A percentile compares a stretch with the other conserved stretches of the same genome.
These are phyloP conservation scores for Antrozous pallidus DNA, from an alignment of 2,797 vertebrate genomes.

Conservation along the genomic window DNA sequence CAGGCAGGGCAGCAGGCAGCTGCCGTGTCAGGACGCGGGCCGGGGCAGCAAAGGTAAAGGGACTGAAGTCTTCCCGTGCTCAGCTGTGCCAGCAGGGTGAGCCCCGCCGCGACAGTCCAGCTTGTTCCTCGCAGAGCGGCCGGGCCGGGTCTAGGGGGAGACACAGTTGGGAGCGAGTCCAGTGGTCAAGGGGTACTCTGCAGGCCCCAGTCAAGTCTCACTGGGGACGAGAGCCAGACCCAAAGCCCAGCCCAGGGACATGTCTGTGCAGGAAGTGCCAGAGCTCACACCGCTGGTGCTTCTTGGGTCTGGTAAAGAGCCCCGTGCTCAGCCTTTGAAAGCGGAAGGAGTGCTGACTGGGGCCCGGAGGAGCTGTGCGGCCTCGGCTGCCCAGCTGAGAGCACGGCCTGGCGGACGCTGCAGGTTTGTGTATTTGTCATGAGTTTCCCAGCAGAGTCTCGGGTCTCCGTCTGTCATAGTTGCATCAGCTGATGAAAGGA, in stretches of 20 bases:
- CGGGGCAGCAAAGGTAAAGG: neutral
- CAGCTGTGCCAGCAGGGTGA: neutral
- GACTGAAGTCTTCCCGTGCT: neutral
- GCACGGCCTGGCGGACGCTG: rapidly evolving
- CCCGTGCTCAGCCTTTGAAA: neutral
- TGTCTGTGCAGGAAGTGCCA: neutral
- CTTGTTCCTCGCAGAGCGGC: neutral
- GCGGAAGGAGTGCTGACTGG: neutral
- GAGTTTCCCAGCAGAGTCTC: neutral
- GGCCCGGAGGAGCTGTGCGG: no score
- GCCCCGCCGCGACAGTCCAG: neutral
- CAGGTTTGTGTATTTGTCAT: neutral
- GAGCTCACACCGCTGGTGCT: no score
- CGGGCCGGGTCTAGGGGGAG: neutral
- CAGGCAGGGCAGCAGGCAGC: neutral
- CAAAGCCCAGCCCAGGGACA: neutral
- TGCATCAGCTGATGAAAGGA: neutral
- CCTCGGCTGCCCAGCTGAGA: neutral
- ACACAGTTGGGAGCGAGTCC: neutral
- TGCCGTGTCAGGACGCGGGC: neutral
- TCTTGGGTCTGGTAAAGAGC: neutral
- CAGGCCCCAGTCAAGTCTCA: neutral
- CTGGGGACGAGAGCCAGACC: neutral
- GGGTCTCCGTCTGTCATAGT: rapidly evolving
- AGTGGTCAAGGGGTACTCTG: rapidly evolving